Evolutionary conservation across 2,888 invertebrate genomes (phyloP).

Genomic region (Vandiemenella viatica): DNA sequence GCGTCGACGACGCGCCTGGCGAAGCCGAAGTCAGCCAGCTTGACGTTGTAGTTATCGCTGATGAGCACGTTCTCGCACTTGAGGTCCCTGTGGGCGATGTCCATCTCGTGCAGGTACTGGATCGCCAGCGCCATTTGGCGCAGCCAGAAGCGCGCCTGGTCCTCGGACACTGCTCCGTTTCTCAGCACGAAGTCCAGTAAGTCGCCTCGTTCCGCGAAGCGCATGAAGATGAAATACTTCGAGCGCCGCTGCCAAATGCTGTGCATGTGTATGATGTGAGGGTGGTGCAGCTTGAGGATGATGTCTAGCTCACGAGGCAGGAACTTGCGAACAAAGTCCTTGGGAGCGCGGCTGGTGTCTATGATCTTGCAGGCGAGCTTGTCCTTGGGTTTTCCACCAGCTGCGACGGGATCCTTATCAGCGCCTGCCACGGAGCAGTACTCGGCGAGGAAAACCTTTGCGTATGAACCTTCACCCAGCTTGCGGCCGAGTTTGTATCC

Average conservation of each 20-base stretch:
- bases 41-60: conserved; percentile 57
- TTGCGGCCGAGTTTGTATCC: conserved; percentile 49
- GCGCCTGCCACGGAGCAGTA: conserved; percentile 26
- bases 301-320: conserved; percentile 69
- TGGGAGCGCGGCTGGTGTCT: conserved; percentile 53
- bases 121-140: conserved; percentile 50
- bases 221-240: conserved; percentile 63
- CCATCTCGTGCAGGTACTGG: conserved; percentile 54
- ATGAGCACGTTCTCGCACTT: conserved; percentile 71
- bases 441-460: conserved; percentile 32
- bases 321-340: conserved; percentile 65
- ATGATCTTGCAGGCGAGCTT: conserved; percentile 56
- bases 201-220: conserved; percentile 65
- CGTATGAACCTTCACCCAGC: conserved; percentile 62
- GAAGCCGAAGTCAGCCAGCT: conserved; percentile 74
- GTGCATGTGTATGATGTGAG: conserved; percentile 61
- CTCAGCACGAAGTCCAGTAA: conserved; percentile 54
- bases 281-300: conserved; percentile 57
- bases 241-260: conserved; percentile 41
- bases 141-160: conserved; percentile 53
- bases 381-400: too few species aligned
- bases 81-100: conserved; percentile 59
- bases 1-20: conserved; percentile 38
- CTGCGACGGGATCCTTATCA: too few species aligned
- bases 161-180: conserved; percentile 50